Base-by-base conservation (phyloP, 2,797 vertebrate genomes). In the Pelobates cultripes region DNA sequence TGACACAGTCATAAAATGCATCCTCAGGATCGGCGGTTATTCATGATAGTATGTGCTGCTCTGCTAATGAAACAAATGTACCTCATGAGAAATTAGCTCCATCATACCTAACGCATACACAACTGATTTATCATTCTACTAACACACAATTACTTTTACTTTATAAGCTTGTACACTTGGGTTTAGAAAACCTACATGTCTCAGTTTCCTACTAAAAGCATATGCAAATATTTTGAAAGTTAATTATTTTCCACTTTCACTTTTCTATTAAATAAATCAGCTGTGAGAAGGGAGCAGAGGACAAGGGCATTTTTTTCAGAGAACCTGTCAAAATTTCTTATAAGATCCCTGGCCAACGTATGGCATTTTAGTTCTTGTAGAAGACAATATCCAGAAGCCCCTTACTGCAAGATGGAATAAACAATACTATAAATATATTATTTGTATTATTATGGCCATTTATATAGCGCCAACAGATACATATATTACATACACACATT, bases 1-100 rank as follows among this genome's bases (percentile, higher is more conserved):
- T 79, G 81, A 83, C 81, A 83, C 43, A 13, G 72, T 79, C 70
- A 83, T 83, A 83, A 78, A 83, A 79, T 79, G 77, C 66, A 70
- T 83, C 72, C 77, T 83, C 78, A 83, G 69, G 64, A 79, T 83
- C 43, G 43, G 44, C 43, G 74, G 71, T 75, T 79, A 75, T 70
- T 70, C 55, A 70, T 53, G 61, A 70, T 64, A 53, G 61, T 61
- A 70, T 70, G 43, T 70, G 55, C 55, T 51, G 53, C 64, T 75
- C 69, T 14, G 42, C 66, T 79, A 79, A 83, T 83, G 77, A 83
- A 83, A 83, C 77, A 75, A 79, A 83, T 83, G 77, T 63, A 75
- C 66, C 81, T 75, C 81, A 40, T 74, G 81, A 83, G 81, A 79
- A 83, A 83, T 83, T 83, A 83, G 72, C 57, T 40, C 66, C 55